Base-by-base conservation (phyloP, 1,140 invertebrate species). In the Physella acuta region DNA sequence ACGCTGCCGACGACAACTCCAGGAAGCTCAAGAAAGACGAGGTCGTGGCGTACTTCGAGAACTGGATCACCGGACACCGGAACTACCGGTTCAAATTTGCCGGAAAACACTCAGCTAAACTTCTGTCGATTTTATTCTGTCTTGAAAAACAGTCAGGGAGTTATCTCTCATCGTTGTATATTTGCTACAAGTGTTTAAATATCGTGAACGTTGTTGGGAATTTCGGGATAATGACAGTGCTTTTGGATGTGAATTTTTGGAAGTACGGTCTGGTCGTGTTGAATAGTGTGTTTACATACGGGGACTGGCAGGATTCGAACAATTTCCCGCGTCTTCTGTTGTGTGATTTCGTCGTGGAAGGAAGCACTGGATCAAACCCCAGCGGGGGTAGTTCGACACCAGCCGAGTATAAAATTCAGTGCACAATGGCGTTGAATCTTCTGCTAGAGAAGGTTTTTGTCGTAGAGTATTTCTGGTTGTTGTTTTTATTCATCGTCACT, bases 361-460 rank as follows among this genome's bases (percentile, higher is more conserved):
- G 49, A 20, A 24, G 37, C 1, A 33, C 17, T n/a, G 24, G n/a
- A 0, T 28, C 0, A 0, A 5, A 3, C 5, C n/a, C 28, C 28
- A 31, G 3, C 36, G 58, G 31, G 14, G 49, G 20, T 30, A 68
- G 28, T 24, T 8, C 8, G 8, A 30, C 58, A 8, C 34, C 31
- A 4, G 76, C 84, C 31, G 73, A 78, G 8, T 70, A 77, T 5
- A 72, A 78, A 55, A 51, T 86, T 1, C 85, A 87, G 62, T 87
- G 86, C 70, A 82, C 85, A 0, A 79, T 87, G 0, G 85, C 86
- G 58, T 85, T 87, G 52, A 87, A 87, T 71, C 80, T 86, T 51
- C 87, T 86, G 75, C 86, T 87, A 67, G 85, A 87, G 72, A 87
- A 87, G 73, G 85, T 87, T 20, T 87, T 86, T 70, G 80, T 86